Percentiles rank a stretch among this genome's conserved stretches.
phyloP scores from a whole-genome alignment of 2,113 vertebrate genomes.

The Sialia sialis region DNA sequence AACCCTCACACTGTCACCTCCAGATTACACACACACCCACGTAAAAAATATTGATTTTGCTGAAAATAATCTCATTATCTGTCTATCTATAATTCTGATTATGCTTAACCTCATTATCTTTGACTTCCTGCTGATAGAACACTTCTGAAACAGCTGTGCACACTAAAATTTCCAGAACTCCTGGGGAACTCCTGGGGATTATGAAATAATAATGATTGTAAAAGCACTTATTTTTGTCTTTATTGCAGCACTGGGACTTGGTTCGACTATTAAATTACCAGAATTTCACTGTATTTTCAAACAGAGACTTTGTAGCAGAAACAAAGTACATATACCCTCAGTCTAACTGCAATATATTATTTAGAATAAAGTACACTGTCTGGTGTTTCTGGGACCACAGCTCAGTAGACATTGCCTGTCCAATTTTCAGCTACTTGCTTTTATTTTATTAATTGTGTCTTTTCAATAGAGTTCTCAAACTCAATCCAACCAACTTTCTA shows the following conservation, averaged over 20 bases:
- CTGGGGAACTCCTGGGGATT: neutral
- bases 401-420: neutral
- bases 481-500: neutral
- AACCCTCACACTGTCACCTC: neutral
- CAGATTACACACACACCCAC: neutral
- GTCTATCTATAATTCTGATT: neutral
- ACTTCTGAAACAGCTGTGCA: slow-evolving; percentile 19
- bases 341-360: neutral
- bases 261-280: neutral
- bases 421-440: neutral
- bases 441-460: neutral
- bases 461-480: neutral
- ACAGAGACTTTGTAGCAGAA: neutral
- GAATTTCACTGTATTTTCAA: neutral
- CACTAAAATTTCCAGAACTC: neutral
- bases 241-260: neutral
- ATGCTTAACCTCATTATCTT: neutral
- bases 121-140: neutral
- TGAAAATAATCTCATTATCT: neutral
- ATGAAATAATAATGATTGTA: slow-evolving; percentile 4
- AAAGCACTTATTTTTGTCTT: slow-evolving; percentile 1
- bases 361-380: neutral
- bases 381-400: neutral
- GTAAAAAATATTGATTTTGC: neutral
- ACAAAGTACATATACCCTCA: neutral